Evolutionary conservation across 2,888 invertebrate species (phyloP).

Genomic region (Drosophila austrosaltans): DNA sequence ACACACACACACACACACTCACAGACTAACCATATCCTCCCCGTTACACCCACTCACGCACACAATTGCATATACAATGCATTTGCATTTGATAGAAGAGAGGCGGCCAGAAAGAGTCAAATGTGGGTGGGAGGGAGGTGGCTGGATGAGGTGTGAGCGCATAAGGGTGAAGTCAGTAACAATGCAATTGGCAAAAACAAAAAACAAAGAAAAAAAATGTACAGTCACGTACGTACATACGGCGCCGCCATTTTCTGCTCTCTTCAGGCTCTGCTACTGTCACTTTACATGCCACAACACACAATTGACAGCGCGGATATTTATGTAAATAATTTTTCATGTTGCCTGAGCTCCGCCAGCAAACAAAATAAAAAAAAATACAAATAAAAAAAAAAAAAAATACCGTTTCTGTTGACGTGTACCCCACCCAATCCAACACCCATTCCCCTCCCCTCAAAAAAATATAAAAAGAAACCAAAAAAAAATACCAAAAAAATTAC

Average conservation of each 20-base stretch:
- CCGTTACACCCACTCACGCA: conserved; percentile 21
- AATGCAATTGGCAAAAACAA: conserved; percentile 3
- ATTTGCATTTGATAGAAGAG: conserved; percentile 74
- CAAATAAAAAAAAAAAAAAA: conserved; percentile 51
- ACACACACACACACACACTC: conserved; percentile 34
- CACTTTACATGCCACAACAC: conserved; percentile 78
- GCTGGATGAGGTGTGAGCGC: conserved; percentile 38
- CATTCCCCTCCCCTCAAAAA: conserved; percentile 16
- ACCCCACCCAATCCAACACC: conserved; percentile 25
- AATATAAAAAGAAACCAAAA: background rate
- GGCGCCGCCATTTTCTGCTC: conserved; percentile 69
- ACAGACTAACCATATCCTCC: conserved; percentile 24
- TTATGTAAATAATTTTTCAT: conserved; percentile 76
- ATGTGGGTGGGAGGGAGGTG: conserved; percentile 40
- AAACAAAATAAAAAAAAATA: conserved; percentile 31
- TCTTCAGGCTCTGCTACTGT: conserved; percentile 62
- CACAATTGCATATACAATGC: conserved; percentile 43
- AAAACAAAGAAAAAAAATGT: conserved; percentile 55
- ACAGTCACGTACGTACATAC: conserved; percentile 64
- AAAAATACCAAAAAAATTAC: conserved; percentile 34
- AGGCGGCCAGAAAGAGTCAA: conserved; percentile 20
- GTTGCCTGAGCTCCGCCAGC: conserved; percentile 61
- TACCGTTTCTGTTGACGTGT: conserved; percentile 75
- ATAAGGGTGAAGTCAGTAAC: conserved; percentile 23
- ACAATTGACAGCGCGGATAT: conserved; percentile 76